A percentile compares a stretch with the other conserved stretches of the same genome.
Evolutionary conservation across 1,140 invertebrate species (phyloP).

Genomic region (Ostrea edulis): DNA sequence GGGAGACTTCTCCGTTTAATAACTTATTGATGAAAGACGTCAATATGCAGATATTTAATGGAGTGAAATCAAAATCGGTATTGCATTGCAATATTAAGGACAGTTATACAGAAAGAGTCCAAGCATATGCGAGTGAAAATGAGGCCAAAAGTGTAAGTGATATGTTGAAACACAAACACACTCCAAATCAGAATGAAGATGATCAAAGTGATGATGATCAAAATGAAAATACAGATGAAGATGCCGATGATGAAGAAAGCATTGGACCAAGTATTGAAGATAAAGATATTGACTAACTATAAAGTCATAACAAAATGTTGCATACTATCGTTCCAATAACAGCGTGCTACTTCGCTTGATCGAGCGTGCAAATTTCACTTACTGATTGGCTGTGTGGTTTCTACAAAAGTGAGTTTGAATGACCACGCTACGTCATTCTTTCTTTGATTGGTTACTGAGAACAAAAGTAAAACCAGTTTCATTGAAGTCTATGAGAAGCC

Average conservation of each 20-base stretch:
- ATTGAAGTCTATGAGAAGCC: no score
- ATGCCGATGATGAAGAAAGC: slow-evolving; percentile 43
- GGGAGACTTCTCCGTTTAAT: background rate
- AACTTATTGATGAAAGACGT: background rate
- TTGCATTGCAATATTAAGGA: background rate
- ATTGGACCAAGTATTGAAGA: slow-evolving; percentile 35
- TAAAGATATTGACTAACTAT: slow-evolving; percentile 8
- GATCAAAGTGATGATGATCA: slow-evolving; percentile 16
- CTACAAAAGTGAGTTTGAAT: no score
- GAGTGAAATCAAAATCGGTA: background rate
- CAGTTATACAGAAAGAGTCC: background rate
- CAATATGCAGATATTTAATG: background rate
- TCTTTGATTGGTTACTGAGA: no score
- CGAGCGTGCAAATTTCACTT: no score
- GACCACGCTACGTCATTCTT: no score
- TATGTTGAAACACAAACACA: background rate
- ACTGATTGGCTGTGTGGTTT: no score
- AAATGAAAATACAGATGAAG: slow-evolving; percentile 43
- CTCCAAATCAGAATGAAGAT: background rate
- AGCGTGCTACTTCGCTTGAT: no score
- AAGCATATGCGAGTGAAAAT: background rate
- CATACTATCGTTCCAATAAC: no score
- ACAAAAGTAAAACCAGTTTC: no score
- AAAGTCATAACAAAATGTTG: background rate
- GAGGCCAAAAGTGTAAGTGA: background rate